Evolutionary conservation across 2,888 invertebrate genomes (phyloP).

Genomic region (Volucella bombylans): DNA sequence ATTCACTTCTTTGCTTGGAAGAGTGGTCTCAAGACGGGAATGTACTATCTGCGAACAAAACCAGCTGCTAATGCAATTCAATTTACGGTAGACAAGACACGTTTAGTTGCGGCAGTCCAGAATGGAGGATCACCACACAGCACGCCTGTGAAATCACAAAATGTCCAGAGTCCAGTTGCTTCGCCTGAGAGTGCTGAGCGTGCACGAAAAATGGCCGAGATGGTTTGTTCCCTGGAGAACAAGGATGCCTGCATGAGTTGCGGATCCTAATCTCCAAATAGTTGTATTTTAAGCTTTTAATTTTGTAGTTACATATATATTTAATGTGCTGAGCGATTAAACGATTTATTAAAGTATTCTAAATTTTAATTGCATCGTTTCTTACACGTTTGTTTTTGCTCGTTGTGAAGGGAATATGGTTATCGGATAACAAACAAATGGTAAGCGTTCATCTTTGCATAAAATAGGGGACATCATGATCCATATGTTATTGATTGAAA

Average conservation of each 20-base stretch:
- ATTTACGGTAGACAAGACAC: slow-evolving; percentile 96
- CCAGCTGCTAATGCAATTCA: slow-evolving; percentile 98
- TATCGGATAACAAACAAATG: too few species aligned
- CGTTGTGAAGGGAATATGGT: not conserved
- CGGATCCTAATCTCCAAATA: slow-evolving; percentile 85
- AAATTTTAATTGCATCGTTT: not conserved
- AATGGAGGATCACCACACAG: slow-evolving; percentile 67
- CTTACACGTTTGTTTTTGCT: not conserved
- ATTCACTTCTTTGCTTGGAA: slow-evolving; percentile 99
- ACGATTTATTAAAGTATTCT: slow-evolving; percentile 44
- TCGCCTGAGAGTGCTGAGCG: slow-evolving; percentile 75
- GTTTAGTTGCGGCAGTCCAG: slow-evolving; percentile 80
- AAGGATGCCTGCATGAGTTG: slow-evolving; percentile 94
- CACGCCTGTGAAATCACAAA: slow-evolving; percentile 40
- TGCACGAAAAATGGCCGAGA: slow-evolving; percentile 87
- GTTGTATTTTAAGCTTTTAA: slow-evolving; percentile 5
- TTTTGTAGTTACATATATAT: slow-evolving; percentile 25
- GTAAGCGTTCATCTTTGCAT: too few species aligned
- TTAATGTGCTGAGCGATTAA: not conserved
- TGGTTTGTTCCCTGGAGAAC: slow-evolving; percentile 93
- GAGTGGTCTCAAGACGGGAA: slow-evolving; percentile 98
- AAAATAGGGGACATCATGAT: too few species aligned
- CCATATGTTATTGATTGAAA: too few species aligned
- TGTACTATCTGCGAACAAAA: slow-evolving; percentile 98
- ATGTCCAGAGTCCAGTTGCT: slow-evolving; percentile 35